Conservation (phyloP, 2,797 vertebrate species). For the Phalanger gymnotis region DNA sequence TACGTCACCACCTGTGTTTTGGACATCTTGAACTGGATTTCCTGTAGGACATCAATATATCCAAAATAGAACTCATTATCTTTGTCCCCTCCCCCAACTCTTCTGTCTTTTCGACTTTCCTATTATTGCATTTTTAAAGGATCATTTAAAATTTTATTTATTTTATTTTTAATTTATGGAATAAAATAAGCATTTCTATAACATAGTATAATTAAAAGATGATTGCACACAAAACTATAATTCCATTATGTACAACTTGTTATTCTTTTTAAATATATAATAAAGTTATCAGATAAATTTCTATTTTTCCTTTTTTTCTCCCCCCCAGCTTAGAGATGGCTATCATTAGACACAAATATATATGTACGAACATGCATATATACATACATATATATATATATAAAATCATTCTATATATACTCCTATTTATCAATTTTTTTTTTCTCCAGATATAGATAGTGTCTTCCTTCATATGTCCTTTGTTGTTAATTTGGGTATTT, state of each 20-base stretch:
- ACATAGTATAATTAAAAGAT: no score
- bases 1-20: not conserved
- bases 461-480: not conserved
- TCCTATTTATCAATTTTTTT: not conserved
- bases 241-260: not conserved
- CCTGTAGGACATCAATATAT: not conserved
- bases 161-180: no score
- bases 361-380: not conserved
- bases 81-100: not conserved
- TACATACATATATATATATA: no score
- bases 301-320: not conserved
- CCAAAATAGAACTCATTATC: not conserved
- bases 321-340: no score
- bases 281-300: not conserved
- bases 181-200: no score
- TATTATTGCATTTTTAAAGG: not conserved
- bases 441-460: not conserved
- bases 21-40: not conserved
- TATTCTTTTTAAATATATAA: not conserved
- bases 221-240: not conserved
- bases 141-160: no score
- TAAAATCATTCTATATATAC: no score
- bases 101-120: not conserved
- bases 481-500: not conserved
- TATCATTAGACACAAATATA: not conserved